These are phyloP conservation scores for Hydropsyche tenuis DNA, from an alignment of 1,140 invertebrate species.

Conservation along the genomic window DNA sequence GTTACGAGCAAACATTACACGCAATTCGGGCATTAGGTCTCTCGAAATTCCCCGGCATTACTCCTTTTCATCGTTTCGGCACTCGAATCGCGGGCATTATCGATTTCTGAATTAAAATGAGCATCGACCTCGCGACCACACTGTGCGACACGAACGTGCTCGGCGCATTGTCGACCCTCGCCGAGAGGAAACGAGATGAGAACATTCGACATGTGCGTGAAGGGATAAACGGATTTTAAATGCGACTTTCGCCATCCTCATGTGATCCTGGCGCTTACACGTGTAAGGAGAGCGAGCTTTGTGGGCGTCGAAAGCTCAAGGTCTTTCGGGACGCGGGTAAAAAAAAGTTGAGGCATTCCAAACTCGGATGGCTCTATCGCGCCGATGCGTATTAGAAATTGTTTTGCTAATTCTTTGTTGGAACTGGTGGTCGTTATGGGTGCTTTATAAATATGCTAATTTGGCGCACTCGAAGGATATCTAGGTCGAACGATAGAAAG, in stretches of 20 bases:
- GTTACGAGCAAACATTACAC: no score
- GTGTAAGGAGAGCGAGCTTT: conserved; percentile 25
- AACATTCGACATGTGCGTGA: conserved; percentile 50
- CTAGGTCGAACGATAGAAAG: conserved; percentile 14
- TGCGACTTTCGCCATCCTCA: conserved; percentile 28
- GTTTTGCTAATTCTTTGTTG: no score
- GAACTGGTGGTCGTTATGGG: neutral
- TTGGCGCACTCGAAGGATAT: neutral
- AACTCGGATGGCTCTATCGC: no score
- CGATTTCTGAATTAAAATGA: no score
- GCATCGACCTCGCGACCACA: no score
- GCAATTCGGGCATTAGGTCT: no score
- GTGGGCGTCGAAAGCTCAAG: conserved; percentile 19
- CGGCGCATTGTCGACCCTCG: no score
- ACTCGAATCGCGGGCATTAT: no score
- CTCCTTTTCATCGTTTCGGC: no score
- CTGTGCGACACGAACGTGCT: no score
- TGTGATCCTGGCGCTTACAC: conserved; percentile 36
- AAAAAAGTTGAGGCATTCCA: neutral
- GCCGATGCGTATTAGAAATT: no score
- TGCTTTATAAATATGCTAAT: conserved; percentile 18
- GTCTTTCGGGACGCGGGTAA: neutral
- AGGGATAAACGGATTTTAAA: conserved; percentile 34
- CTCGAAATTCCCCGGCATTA: neutral
- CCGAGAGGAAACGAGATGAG: conserved; percentile 18